Evolutionary conservation across 2,888 invertebrate genomes (phyloP), one percentile per base, ranked within the genome.

Genomic region (Aproaerema taeniolella): DNA sequence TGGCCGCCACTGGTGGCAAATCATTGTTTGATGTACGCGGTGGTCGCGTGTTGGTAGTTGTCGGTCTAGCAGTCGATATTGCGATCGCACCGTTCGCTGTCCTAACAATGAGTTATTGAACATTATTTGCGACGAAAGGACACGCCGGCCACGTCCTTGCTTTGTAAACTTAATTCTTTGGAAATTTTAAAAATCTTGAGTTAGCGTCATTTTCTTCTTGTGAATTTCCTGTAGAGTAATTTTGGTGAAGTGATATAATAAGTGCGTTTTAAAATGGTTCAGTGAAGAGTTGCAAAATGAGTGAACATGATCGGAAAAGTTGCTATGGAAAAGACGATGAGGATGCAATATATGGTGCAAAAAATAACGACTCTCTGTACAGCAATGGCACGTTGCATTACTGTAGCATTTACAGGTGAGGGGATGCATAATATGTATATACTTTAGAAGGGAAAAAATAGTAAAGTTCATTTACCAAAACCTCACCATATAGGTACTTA

Each of bases 311-410:
- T 35, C 67, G 74, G 26, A 81, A 67, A 55, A 73, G 55, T 46
- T 64, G 70, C 51, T 73, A 74, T 39, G 81, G 78, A 24, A 71
- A 62, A 47, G 77, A 81, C 29, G 76, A 77, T 20, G 74, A 78
- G 43, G 82, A 80, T 42, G 63, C 67, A 7, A 55, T 79, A 31
- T 85, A 86, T 49, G 67, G 67, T 5, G 69, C 77, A 9, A 77
- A 80, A 48, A 85, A 85, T 46, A 81, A 86, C 50, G 81, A 82
- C 51, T 87, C 87, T 10, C 67, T 87, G 46, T 87, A 87, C 60
- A 89, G 88, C 69, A 89, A 88, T 76, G 89, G 89, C 58, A 89
- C 88, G 31, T 70, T 82, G 58, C 86, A 88, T 70, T 89, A 89
- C 74, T 89, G 88, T 70, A 87, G 87, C 48, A 86, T 87, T 58